Percentiles rank a stretch among this genome's conserved stretches.
Evolutionary conservation across 2,888 invertebrate species (phyloP).

Genomic region (Morpho helenor): DNA sequence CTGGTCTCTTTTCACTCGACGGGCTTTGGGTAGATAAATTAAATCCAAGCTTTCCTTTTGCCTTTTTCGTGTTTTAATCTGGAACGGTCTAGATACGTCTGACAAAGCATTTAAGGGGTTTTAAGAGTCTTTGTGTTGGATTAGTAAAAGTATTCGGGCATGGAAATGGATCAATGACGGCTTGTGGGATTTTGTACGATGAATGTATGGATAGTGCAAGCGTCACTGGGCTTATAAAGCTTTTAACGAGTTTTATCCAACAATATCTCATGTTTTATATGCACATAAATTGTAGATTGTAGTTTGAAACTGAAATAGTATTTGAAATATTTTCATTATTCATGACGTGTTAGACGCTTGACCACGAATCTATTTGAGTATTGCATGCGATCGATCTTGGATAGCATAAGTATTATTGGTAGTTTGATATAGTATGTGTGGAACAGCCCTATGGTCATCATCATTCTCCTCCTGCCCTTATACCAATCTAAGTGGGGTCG

Average conservation of each 20-base stretch:
- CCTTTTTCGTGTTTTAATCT: conserved; percentile 2
- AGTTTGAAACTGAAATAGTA: too few species aligned
- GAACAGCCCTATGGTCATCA: too few species aligned
- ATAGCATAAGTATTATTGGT: too few species aligned
- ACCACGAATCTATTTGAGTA: too few species aligned
- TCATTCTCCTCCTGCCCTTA: too few species aligned
- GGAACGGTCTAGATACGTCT: background rate
- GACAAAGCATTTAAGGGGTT: conserved; percentile 5
- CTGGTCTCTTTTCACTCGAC: too few species aligned
- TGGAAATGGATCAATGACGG: conserved; percentile 7
- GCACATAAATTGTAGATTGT: background rate
- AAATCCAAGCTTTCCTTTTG: background rate
- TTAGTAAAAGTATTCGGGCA: conserved; percentile 4
- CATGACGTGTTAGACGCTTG: too few species aligned
- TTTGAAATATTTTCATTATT: too few species aligned
- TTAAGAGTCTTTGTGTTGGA: conserved; percentile 9
- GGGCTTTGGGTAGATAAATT: background rate
- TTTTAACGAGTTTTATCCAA: conserved; percentile 13
- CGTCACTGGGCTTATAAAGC: conserved; percentile 10
- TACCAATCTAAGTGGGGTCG: too few species aligned
- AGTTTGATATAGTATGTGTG: too few species aligned
- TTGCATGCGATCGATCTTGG: too few species aligned
- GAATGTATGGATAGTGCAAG: conserved; percentile 8
- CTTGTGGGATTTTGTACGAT: conserved; percentile 7
- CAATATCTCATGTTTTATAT: conserved; percentile 1